Evolutionary conservation across 2,113 vertebrate species (phyloP).

Genomic region (Trichomycterus rosablanca): DNA sequence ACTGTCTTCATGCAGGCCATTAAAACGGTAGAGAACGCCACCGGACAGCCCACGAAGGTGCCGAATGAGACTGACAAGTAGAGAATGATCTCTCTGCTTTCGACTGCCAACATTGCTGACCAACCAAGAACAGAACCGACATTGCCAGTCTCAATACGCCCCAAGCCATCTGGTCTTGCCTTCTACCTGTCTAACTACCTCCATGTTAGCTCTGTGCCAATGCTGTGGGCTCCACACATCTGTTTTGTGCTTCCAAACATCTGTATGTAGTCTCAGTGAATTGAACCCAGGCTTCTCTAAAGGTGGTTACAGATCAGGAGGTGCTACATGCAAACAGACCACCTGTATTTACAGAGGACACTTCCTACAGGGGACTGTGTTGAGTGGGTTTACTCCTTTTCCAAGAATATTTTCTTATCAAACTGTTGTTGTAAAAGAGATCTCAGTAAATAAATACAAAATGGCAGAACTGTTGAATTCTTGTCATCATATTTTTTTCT

Average conservation of each 20-base stretch:
- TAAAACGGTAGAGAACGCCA: conserved; percentile 87
- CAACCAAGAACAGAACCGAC: conserved; percentile 58
- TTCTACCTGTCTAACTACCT: conserved; percentile 57
- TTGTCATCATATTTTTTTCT: not conserved
- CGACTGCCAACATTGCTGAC: conserved; percentile 45
- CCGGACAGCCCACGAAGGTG: conserved; percentile 77
- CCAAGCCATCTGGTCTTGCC: conserved; percentile 53
- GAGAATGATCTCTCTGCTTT: conserved; percentile 41
- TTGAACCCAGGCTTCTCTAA: conserved; percentile 42
- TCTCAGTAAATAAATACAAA: conserved; percentile 34
- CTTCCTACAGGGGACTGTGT: conserved; percentile 14
- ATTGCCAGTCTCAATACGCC: conserved; percentile 59
- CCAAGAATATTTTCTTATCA: conserved; percentile 21
- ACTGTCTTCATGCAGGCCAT: conserved; percentile 73
- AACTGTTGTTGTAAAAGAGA: conserved; percentile 38
- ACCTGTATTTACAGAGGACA: conserved; percentile 39
- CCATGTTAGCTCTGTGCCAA: conserved; percentile 58
- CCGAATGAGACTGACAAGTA: conserved; percentile 89
- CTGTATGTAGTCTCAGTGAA: conserved; percentile 47
- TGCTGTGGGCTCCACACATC: conserved; percentile 31
- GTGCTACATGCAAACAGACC: conserved; percentile 31
- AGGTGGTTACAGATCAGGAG: conserved; percentile 22
- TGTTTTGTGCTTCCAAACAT: conserved; percentile 38
- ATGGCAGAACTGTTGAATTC: conserved; percentile 10
- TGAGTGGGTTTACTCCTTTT: conserved; percentile 19